Evolutionary conservation across 2,888 invertebrate genomes (phyloP), one percentile per base, ranked within the genome.

Genomic region (Eueremaeus valkanovi): DNA sequence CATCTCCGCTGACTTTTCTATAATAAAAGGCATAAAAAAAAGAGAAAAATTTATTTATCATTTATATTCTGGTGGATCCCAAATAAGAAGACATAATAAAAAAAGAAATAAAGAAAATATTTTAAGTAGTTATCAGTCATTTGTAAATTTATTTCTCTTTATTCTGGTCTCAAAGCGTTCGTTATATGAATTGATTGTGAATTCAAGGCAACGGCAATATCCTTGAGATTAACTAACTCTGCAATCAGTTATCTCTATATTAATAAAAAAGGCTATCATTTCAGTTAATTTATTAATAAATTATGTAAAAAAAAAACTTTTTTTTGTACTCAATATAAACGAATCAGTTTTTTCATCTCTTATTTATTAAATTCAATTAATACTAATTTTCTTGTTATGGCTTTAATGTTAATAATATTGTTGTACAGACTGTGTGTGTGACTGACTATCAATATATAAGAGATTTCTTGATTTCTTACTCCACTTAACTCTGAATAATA

Each of bases 191-290:
- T 36, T 36, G 36, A 18, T 45, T 45, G 6, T 18, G 13, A 58
- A 58, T 58, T 58, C 58, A 58, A 58, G 58, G 58, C 58, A 29
- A 58, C 24, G 58, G 58, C 58, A 29, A 58, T 58, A 58, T 58
- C 58, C 58, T 58, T 58, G 58, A 58, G 58, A 58, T 58, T 58
- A 58, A 58, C 58, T 45, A 45, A 13, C 3, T 3, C 5, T 58
- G 58, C 24, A 58, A 58, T 58, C 58, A 58, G 58, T 58, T 58
- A 58, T 58, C 58, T 5, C 18, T 24, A 9, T 40, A 45, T 45
- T 45, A 18, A 45, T 45, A 45, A 3, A 51, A 9, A 24, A 24
- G 5, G 27, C 16, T 58, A 58, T 58, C 27, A 24, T 58, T 58
- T 27, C n/a, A 27, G 8, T 58, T 58, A 24, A 58, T 58, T 58